Evolutionary conservation across 1,140 invertebrate species (phyloP).

Genomic region (Octopus bimaculoides): DNA sequence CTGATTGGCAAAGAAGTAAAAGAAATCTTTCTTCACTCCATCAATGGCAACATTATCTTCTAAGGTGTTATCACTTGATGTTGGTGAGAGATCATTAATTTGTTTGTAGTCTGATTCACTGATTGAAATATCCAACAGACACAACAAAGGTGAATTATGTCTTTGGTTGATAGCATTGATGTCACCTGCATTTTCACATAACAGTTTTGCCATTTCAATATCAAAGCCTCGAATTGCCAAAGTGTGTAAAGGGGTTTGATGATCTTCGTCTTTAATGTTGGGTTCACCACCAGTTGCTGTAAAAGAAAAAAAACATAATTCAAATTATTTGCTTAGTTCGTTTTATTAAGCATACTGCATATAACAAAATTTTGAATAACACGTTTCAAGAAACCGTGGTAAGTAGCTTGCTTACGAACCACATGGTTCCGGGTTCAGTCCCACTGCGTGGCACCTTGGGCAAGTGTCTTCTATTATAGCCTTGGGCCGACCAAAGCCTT

Average conservation of each 20-base stretch:
- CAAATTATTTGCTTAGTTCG: background rate
- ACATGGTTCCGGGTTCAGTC: no score
- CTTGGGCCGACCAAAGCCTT: no score
- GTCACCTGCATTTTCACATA: constrained; percentile 44
- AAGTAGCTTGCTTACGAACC: no score
- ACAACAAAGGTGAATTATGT: constrained; percentile 43
- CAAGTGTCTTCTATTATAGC: no score
- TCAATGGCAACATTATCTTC: constrained; percentile 33
- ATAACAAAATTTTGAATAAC: no score
- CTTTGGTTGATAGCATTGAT: constrained; percentile 34
- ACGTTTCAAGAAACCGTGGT: no score
- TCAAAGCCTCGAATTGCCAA: constrained; percentile 36
- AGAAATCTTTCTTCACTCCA: constrained; percentile 36
- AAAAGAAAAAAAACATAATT: background rate
- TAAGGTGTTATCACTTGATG: constrained; percentile 31
- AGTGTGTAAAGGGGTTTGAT: constrained; percentile 40
- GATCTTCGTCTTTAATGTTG: constrained; percentile 37
- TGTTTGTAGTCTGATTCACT: constrained; percentile 34
- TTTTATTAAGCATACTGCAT: background rate
- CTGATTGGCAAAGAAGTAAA: constrained; percentile 32
- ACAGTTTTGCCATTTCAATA: constrained; percentile 31
- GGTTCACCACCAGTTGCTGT: constrained; percentile 43
- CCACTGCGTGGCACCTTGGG: no score
- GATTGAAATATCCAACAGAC: constrained; percentile 38
- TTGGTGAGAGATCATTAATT: constrained; percentile 33